These are phyloP conservation scores for Sebastes paucispinis DNA, from an alignment of 2,797 vertebrate genomes.

Conservation along the genomic window DNA sequence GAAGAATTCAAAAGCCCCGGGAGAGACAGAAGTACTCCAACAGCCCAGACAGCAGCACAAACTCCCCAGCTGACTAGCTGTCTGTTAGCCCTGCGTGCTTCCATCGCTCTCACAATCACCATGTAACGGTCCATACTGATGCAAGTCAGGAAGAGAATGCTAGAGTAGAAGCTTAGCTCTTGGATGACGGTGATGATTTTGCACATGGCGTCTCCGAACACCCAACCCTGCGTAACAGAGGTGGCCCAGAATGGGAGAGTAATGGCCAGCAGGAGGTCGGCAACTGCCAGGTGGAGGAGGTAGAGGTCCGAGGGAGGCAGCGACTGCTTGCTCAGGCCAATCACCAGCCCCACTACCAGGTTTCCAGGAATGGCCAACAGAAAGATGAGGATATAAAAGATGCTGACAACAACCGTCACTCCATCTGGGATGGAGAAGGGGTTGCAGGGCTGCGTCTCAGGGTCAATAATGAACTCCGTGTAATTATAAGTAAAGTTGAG, in stretches of 20 bases:
- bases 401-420: background rate
- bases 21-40: slow-evolving; percentile 65
- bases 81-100: slow-evolving; percentile 37
- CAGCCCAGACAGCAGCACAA: slow-evolving; percentile 67
- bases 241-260: slow-evolving; percentile 80
- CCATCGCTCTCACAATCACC: slow-evolving; percentile 74
- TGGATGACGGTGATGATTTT: slow-evolving; percentile 74
- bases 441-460: slow-evolving; percentile 57
- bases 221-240: slow-evolving; percentile 66
- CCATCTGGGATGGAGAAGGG: background rate
- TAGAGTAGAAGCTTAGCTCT: slow-evolving; percentile 81
- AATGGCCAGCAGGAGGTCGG: slow-evolving; percentile 74
- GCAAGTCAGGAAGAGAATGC: slow-evolving; percentile 80
- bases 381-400: slow-evolving; percentile 74
- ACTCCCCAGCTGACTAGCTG: slow-evolving; percentile 54
- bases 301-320: slow-evolving; percentile 78
- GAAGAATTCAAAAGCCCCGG: slow-evolving; percentile 62
- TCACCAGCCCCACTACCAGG: slow-evolving; percentile 73
- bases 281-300: slow-evolving; percentile 75
- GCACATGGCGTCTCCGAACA: slow-evolving; percentile 77
- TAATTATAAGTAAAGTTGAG: slow-evolving; percentile 66
- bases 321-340: slow-evolving; percentile 52
- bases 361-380: slow-evolving; percentile 80
- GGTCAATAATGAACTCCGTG: slow-evolving; percentile 24
- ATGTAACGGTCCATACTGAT: slow-evolving; percentile 82